Evolutionary conservation across 2,113 vertebrate genomes (phyloP).

Genomic region (Suncus etruscus): DNA sequence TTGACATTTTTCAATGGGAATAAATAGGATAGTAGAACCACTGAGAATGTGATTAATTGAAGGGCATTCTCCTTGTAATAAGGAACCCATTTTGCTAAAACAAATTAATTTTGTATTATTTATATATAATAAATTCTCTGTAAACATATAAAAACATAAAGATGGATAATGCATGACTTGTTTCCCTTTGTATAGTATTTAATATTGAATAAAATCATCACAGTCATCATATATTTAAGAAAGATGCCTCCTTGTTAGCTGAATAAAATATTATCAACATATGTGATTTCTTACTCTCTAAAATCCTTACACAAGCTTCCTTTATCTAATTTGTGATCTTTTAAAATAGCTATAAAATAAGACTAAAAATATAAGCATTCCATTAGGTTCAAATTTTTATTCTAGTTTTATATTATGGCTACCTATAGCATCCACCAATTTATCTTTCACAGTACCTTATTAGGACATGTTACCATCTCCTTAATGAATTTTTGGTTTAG

Average conservation of each 20-base stretch:
- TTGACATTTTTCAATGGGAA: slow-evolving; percentile 5
- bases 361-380: not conserved
- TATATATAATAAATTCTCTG: not conserved
- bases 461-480: not conserved
- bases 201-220: slow-evolving; percentile 5
- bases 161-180: not conserved
- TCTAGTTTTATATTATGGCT: not conserved
- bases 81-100: too few relatives aligned
- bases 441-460: not conserved
- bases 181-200: not conserved
- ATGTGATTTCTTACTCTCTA: too few relatives aligned
- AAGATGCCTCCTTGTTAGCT: not conserved
- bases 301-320: not conserved
- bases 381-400: slow-evolving; percentile 38
- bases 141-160: not conserved
- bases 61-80: not conserved
- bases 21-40: not conserved
- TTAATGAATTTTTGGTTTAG: not conserved
- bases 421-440: not conserved
- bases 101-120: not conserved
- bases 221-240: slow-evolving; percentile 5
- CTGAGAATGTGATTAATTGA: slow-evolving; percentile 7
- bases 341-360: slow-evolving; percentile 22
- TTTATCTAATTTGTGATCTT: slow-evolving; percentile 19
- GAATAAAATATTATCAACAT: slow-evolving; percentile 9